Evolutionary conservation across 2,113 vertebrate genomes (phyloP).

Genomic region (Tupaia tana): DNA sequence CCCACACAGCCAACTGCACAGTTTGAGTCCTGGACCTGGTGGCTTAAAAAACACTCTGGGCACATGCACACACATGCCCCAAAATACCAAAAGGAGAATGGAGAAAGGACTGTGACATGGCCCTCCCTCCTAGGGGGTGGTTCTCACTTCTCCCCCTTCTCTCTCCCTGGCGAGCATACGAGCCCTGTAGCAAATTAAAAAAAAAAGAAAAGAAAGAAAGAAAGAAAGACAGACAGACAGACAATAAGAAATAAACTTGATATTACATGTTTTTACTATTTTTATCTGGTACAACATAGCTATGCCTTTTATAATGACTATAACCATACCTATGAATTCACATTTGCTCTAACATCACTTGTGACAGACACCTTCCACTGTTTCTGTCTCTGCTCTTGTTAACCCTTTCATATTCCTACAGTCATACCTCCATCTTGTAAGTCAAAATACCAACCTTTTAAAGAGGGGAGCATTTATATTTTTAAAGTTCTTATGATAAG

Average conservation of each 20-base stretch:
- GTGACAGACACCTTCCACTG: neutral
- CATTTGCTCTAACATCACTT: neutral
- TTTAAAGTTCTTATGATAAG: neutral
- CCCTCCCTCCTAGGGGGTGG: too few species aligned
- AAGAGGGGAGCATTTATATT: neutral
- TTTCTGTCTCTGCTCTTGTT: neutral
- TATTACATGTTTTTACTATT: conserved; percentile 24
- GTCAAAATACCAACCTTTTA: neutral
- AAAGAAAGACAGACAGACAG: too few species aligned
- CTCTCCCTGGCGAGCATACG: too few species aligned
- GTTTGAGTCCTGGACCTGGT: too few species aligned
- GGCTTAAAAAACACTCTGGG: too few species aligned
- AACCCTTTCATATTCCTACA: neutral
- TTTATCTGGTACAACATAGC: neutral
- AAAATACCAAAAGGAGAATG: too few species aligned
- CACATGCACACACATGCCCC: too few species aligned
- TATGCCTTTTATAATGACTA: neutral
- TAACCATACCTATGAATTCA: neutral
- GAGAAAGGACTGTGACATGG: too few species aligned
- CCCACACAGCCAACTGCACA: too few species aligned
- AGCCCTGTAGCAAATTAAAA: too few species aligned
- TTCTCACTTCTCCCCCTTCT: too few species aligned
- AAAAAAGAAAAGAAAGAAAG: too few species aligned
- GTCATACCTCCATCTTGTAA: neutral
- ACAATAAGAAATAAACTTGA: neutral